Evolutionary conservation across 1,140 invertebrate genomes (phyloP).

Genomic region (Drosophila nigromelanica): DNA sequence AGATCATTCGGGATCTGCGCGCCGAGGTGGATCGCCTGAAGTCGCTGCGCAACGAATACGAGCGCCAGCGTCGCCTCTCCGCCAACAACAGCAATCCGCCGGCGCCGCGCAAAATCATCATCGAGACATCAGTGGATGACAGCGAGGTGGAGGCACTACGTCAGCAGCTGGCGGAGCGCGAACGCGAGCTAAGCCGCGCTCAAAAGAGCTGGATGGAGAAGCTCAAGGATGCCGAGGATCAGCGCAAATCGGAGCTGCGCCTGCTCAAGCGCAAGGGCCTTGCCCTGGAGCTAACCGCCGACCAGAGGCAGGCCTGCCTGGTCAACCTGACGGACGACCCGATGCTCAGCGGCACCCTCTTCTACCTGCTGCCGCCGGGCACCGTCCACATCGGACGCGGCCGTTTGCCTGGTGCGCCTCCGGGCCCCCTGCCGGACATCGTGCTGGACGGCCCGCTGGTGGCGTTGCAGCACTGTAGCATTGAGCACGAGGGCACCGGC

Average conservation of each 20-base stretch:
- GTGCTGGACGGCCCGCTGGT: slow-evolving; percentile 87
- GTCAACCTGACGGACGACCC: slow-evolving; percentile 89
- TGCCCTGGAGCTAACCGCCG: slow-evolving; percentile 84
- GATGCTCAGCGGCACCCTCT: slow-evolving; percentile 88
- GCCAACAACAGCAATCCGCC: slow-evolving; percentile 67
- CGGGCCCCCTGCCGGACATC: slow-evolving; percentile 85
- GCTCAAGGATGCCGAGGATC: slow-evolving; percentile 86
- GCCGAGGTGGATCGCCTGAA: slow-evolving; percentile 90
- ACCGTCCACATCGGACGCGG: slow-evolving; percentile 84
- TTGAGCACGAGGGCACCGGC: slow-evolving; percentile 84
- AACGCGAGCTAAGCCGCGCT: slow-evolving; percentile 85
- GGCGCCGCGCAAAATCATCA: slow-evolving; percentile 73
- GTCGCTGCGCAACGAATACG: slow-evolving; percentile 85
- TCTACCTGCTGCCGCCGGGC: slow-evolving; percentile 87
- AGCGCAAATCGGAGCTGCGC: slow-evolving; percentile 86
- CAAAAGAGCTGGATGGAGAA: slow-evolving; percentile 86
- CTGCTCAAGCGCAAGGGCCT: slow-evolving; percentile 85
- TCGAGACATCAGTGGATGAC: slow-evolving; percentile 83
- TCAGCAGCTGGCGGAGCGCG: slow-evolving; percentile 87
- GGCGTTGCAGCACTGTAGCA: slow-evolving; percentile 86
- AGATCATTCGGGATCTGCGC: slow-evolving; percentile 91
- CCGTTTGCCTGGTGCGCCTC: slow-evolving; percentile 40
- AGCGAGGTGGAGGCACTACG: slow-evolving; percentile 84
- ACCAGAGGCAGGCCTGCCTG: slow-evolving; percentile 85
- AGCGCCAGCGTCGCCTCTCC: slow-evolving; percentile 83